Conservation (phyloP, 2,888 invertebrate species). For the Emesis furor region DNA sequence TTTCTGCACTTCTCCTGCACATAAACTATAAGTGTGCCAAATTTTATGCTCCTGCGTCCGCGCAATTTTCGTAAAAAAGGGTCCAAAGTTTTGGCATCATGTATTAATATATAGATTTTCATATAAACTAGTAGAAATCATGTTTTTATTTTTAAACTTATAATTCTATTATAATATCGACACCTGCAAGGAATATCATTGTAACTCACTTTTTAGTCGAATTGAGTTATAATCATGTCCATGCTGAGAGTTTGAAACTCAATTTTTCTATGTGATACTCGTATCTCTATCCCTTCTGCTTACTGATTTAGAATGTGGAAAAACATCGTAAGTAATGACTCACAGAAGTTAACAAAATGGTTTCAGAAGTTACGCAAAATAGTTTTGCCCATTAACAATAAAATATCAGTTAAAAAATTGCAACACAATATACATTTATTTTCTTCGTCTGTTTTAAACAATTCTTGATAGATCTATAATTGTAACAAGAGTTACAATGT, state of each 20-base stretch:
- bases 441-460: conserved; percentile 10
- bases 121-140: no score
- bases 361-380: conserved; percentile 6
- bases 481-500: conserved; percentile 14
- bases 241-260: background rate
- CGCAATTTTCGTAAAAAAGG: no score
- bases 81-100: no score
- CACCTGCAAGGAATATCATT: no score
- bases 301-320: conserved; percentile 10
- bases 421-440: background rate
- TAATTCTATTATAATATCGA: no score
- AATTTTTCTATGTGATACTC: conserved; percentile 5
- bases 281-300: conserved; percentile 10
- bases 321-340: conserved; percentile 14
- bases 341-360: conserved; percentile 14
- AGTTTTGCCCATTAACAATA: background rate
- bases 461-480: conserved; percentile 2
- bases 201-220: conserved; percentile 3
- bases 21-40: no score
- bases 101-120: no score
- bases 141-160: no score
- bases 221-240: conserved; percentile 5
- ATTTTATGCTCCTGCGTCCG: no score
- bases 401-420: conserved; percentile 4
- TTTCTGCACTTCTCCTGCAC: no score